Evolutionary conservation across 2,113 vertebrate genomes (phyloP).

Genomic region (Lutjanus erythropterus): DNA sequence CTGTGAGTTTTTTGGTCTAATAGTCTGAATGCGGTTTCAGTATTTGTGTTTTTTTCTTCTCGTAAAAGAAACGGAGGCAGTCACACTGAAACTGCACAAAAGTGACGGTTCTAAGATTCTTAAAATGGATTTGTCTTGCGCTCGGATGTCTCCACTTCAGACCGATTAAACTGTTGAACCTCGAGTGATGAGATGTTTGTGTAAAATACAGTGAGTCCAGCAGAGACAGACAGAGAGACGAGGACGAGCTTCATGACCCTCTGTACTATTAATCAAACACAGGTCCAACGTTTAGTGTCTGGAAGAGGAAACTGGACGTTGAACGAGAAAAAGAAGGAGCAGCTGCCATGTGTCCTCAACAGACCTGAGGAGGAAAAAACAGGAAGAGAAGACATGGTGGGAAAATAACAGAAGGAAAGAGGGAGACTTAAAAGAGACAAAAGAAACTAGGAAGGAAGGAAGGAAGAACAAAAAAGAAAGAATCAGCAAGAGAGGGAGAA

Average conservation of each 20-base stretch:
- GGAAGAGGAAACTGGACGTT: conserved; percentile 7
- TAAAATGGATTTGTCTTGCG: not conserved
- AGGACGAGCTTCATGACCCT: not conserved
- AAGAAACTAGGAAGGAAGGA: not conserved
- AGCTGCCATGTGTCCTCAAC: conserved; percentile 25
- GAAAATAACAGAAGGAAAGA: conserved; percentile 8
- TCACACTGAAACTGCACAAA: not conserved
- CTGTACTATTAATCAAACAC: not conserved
- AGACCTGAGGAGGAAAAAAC: conserved; percentile 42
- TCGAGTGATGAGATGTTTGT: too few relatives aligned
- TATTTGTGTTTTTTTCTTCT: too few relatives aligned
- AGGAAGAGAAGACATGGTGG: not conserved
- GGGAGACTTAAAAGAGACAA: conserved; percentile 1
- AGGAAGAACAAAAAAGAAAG: not conserved
- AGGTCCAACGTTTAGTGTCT: not conserved
- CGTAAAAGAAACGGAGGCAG: too few relatives aligned
- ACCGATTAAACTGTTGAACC: not conserved
- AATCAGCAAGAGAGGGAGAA: not conserved
- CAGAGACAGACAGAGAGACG: not conserved
- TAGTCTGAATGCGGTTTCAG: too few relatives aligned
- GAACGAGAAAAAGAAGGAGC: not conserved
- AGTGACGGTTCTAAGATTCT: not conserved
- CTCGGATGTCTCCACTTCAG: too few relatives aligned
- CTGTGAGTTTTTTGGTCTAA: too few relatives aligned
- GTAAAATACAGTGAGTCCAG: not conserved